Evolutionary conservation across 2,797 vertebrate species (phyloP), one percentile per base, ranked within the genome.

Genomic region (Oryzias sinensis): DNA sequence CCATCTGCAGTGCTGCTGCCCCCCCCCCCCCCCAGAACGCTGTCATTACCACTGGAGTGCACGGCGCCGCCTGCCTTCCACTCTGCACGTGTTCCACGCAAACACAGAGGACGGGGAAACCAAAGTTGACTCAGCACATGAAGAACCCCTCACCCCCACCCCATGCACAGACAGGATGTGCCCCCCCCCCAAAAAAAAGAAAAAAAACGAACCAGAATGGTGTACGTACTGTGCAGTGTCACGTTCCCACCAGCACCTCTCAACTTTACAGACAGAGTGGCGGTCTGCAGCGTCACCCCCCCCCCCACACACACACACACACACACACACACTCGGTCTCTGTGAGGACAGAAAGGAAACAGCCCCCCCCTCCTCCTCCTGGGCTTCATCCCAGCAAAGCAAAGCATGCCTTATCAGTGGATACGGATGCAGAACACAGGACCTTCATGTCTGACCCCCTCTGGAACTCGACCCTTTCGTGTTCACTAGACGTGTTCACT

Each of bases 171-270:
- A 44, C 2, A 0, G 15, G 24, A 58, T 22, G 20, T 22, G 20
- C 20, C 20, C 25, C 16, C 43, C 64, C 42, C 14, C 14, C 0
- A 18, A 18, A 18, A 18, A 18, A 18, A 2, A 2, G 2, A 22
- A 22, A 22, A 22, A 22, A 22, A 22, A 22, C 20, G 0, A 22
- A 43, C 45, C 42, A 52, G 22, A 3, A 3, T 0, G 8, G 15
- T 2, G 44, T 72, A 82, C 78, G 9, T 73, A 77, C 82, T 59
- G 68, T 62, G 74, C 65, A 54, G 64, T 74, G 70, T 78, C 75
- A 72, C 45, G 15, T 33, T 56, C 58, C 62, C 62, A 48, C 57
- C 50, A 57, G 68, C 62, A 65, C 67, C 50, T 74, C 75, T 70
- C 76, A 74, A 76, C 77, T 81, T 80, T 70, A 71, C 54, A 56